Conservation (phyloP, 2,797 vertebrate species). For the Mormyrops boulengeri region DNA sequence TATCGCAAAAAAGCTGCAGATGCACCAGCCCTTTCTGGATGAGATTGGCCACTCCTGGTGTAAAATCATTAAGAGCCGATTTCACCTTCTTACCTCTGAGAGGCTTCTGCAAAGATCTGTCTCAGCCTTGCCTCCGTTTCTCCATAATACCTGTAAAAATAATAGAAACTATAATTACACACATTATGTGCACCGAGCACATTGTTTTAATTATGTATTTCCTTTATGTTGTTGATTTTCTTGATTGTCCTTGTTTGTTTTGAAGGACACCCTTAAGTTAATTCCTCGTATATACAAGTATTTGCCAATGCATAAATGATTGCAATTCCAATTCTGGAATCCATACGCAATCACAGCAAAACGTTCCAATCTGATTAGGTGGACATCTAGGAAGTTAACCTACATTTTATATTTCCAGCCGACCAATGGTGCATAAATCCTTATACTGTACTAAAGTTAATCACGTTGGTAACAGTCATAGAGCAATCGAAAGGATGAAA, state of each 20-base stretch:
- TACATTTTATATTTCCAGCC: background rate
- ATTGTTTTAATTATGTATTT: background rate
- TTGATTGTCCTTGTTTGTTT: background rate
- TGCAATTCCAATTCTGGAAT: background rate
- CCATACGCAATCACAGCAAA: background rate
- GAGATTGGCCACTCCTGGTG: background rate
- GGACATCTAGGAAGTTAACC: background rate
- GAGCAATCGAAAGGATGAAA: background rate
- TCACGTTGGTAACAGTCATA: background rate
- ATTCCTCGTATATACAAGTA: background rate
- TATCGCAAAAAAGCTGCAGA: background rate
- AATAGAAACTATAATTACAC: background rate
- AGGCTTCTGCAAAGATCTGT: slow-evolving; percentile 84
- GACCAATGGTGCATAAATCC: background rate
- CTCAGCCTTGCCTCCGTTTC: slow-evolving; percentile 86
- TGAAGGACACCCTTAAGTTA: background rate
- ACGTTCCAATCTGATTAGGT: background rate
- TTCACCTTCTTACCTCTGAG: slow-evolving; percentile 61
- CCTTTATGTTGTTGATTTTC: background rate
- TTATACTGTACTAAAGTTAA: background rate
- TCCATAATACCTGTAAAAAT: slow-evolving; percentile 79
- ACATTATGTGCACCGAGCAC: background rate
- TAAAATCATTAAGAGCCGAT: background rate
- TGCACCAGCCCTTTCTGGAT: background rate
- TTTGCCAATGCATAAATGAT: background rate